Percentiles rank a stretch among this genome's conserved stretches.
phyloP scores from a whole-genome alignment of 2,797 vertebrate genomes.

The Huso huso region DNA sequence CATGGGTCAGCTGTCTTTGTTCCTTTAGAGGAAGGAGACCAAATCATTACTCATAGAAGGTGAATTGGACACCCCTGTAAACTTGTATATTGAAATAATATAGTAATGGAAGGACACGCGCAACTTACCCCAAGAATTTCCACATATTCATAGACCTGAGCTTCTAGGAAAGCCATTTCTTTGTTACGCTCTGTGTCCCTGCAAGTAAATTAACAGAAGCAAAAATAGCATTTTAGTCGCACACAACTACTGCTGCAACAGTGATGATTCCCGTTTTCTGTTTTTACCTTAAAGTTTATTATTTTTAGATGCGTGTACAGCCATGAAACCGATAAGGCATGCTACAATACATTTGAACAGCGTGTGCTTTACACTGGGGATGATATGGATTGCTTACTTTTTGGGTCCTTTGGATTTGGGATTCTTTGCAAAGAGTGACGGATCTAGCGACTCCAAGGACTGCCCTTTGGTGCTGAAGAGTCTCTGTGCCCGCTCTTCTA shows the following conservation, averaged over 20 bases:
- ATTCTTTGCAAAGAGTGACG: slow-evolving; percentile 92
- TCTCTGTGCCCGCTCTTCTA: slow-evolving; percentile 91
- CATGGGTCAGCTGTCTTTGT: slow-evolving; percentile 89
- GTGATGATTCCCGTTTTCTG: too few species aligned
- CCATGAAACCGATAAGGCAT: too few species aligned
- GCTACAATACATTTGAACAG: too few species aligned
- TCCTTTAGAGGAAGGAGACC: slow-evolving; percentile 58
- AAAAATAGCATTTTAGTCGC: too few species aligned
- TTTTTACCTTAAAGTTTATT: too few species aligned
- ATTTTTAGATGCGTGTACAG: too few species aligned
- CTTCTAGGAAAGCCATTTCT: slow-evolving; percentile 88
- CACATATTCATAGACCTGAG: slow-evolving; percentile 93
- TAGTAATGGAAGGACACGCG: neutral
- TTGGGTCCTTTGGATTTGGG: slow-evolving; percentile 95
- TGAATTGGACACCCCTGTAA: neutral
- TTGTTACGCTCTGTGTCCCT: slow-evolving; percentile 95
- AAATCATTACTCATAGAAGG: neutral
- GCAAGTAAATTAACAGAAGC: slow-evolving; percentile 23
- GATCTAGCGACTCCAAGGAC: slow-evolving; percentile 84
- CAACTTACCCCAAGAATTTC: slow-evolving; percentile 88
- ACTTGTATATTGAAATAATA: neutral
- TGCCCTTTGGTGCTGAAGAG: slow-evolving; percentile 96
- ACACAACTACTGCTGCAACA: too few species aligned
- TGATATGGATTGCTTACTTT: slow-evolving; percentile 54
- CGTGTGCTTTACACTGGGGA: too few species aligned